Evolutionary conservation across 2,797 vertebrate genomes (phyloP).

Genomic region (Calcarius lapponicus): DNA sequence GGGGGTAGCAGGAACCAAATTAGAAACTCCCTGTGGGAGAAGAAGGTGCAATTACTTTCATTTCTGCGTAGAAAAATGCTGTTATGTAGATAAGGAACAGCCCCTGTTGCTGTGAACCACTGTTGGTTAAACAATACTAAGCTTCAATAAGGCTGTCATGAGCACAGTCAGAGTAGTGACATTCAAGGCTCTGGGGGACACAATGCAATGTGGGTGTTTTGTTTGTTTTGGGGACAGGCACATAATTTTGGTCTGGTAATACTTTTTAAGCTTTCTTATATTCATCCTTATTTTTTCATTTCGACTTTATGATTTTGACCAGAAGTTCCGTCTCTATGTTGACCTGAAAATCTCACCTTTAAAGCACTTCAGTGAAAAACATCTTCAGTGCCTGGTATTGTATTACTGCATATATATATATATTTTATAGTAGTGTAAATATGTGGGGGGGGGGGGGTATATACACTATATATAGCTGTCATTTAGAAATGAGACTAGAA

Average conservation of each 20-base stretch:
- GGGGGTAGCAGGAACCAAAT: background rate
- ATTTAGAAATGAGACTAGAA: constrained; percentile 23
- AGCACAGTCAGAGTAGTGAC: background rate
- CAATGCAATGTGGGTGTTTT: background rate
- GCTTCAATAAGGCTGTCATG: background rate
- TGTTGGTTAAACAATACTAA: background rate
- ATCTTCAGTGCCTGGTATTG: background rate
- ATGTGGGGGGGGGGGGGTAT: no score
- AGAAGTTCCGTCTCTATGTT: background rate
- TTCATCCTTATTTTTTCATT: background rate
- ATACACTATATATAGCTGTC: background rate
- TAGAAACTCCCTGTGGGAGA: background rate
- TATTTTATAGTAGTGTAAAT: no score
- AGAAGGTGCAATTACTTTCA: background rate
- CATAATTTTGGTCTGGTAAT: background rate
- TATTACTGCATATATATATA: background rate
- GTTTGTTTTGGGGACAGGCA: background rate
- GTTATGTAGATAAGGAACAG: background rate
- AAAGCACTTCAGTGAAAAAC: constrained; percentile 15
- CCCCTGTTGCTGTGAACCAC: background rate
- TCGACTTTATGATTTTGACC: background rate
- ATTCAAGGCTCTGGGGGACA: background rate
- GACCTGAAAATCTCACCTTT: constrained; percentile 8
- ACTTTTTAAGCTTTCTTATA: background rate
- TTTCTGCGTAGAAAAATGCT: background rate